Base-by-base conservation (phyloP, 2,113 vertebrate species). In the Serinus canaria region DNA sequence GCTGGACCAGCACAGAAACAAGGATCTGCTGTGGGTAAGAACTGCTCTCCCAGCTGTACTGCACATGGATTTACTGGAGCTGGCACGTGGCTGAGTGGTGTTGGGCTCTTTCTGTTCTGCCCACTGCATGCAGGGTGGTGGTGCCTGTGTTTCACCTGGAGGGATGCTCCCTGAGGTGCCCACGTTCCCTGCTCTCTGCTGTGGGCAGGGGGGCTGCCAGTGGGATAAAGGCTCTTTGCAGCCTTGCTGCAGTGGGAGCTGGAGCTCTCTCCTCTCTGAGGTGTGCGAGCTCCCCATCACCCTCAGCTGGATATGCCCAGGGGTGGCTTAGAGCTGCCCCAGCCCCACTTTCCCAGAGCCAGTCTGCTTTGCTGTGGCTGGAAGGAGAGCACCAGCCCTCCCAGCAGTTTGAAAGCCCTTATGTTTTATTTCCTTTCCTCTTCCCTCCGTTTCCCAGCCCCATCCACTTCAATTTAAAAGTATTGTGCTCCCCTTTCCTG, bases 21-120 rank as follows among this genome's bases (percentile, higher is more conserved):
- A 1, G 30, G 47, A n/a, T 43, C 63, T 89, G 52, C 68, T 33
- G 35, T 35, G 21, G 47, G 39, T 79, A 28, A 75, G 59, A 55
- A 30, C 7, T 47, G 22, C 43, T 41, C 19, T 62, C 73, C 73
- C 50, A 87, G 50, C 59, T 81, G 11, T 30, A 1, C 2, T 28
- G 41, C 5, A 2, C 35, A 31, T 16, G 13, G 41, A 16, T 43
- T 43, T 41, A 33, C 18, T 6, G 3, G 28, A 44, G 23, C 10
- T 64, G n/a, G 27, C 46, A 13, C 1, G 0, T 5, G 13, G 11
- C 0, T 62, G 28, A 39, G n/a, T 10, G 28, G 7, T n/a, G 47
- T 20, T 24, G 28, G 43, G 11, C 10, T 41, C 25, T 33, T 31
- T 50, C 58, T 74, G 7, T 46, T 50, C 31, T 70, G 46, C 31